A percentile compares a stretch with the other conserved stretches of the same genome.
Evolutionary conservation across 2,888 invertebrate species (phyloP).

Genomic region (Ametastegia equiseti): DNA sequence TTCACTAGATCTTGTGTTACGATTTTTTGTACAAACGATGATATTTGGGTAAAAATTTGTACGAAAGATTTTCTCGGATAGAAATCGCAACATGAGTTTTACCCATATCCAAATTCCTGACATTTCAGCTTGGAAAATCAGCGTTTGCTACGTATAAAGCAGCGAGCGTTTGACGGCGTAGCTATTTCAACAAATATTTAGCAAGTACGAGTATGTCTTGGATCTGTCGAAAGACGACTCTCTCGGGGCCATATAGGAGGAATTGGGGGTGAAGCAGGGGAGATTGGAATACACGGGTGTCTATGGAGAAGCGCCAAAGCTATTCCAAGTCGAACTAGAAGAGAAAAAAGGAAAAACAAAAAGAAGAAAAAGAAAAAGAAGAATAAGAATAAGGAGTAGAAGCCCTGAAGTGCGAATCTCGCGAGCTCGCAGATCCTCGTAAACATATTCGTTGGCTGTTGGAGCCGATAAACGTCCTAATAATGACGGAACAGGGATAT

Average conservation of each 20-base stretch:
- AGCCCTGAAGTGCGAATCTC: constrained; percentile 36
- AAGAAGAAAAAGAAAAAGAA: no score
- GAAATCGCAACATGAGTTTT: background rate
- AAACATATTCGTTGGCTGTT: constrained; percentile 58
- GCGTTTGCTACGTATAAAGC: background rate
- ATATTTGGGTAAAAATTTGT: no score
- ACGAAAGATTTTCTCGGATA: background rate
- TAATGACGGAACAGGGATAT: constrained; percentile 65
- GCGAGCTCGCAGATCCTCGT: constrained; percentile 57
- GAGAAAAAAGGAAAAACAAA: no score
- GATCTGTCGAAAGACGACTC: background rate
- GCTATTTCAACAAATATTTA: constrained; percentile 23
- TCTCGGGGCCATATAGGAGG: background rate
- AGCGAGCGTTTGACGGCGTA: background rate
- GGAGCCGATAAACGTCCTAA: constrained; percentile 67
- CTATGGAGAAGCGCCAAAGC: constrained; percentile 29
- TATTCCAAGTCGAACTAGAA: constrained; percentile 32
- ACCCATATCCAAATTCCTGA: background rate
- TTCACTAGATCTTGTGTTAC: no score
- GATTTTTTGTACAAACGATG: no score
- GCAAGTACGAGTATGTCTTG: background rate
- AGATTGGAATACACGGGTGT: constrained; percentile 8
- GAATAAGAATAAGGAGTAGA: no score
- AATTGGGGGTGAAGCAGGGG: background rate
- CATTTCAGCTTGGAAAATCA: background rate